phyloP scores from a whole-genome alignment of 23 tunicate genomes.

The Clavelina lepadiformis region DNA sequence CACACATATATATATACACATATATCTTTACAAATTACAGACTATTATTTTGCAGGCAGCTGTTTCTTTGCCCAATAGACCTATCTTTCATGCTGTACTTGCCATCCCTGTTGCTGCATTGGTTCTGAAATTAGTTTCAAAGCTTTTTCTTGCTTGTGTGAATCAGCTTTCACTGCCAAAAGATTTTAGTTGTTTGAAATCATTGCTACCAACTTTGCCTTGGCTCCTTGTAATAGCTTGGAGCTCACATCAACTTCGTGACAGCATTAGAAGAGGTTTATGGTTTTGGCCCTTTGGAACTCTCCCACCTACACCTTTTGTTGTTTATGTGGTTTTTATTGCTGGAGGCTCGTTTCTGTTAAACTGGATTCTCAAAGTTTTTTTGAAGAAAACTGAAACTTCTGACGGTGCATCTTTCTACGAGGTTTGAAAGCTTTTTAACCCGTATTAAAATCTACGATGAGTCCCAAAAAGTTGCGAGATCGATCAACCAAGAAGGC shows the following conservation, averaged over 20 bases:
- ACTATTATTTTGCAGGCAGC: slow-evolving; percentile 23
- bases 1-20: too few relatives aligned
- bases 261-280: slow-evolving; percentile 42
- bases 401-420: too few relatives aligned
- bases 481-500: too few relatives aligned
- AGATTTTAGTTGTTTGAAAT: not conserved
- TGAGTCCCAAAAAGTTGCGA: too few relatives aligned
- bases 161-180: not conserved
- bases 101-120: slow-evolving; percentile 38
- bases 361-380: too few relatives aligned
- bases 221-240: slow-evolving; percentile 31
- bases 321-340: slow-evolving; percentile 17
- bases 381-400: too few relatives aligned
- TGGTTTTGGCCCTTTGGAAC: slow-evolving; percentile 35
- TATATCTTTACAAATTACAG: not conserved
- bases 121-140: slow-evolving; percentile 2
- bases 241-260: slow-evolving; percentile 55
- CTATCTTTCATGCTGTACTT: slow-evolving; percentile 28
- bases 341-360: slow-evolving; percentile 9
- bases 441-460: too few relatives aligned
- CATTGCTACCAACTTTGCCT: slow-evolving; percentile 8
- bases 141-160: not conserved
- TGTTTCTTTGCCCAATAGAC: slow-evolving; percentile 20
- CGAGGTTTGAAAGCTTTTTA: too few relatives aligned
- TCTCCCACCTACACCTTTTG: slow-evolving; percentile 15